A percentile compares a stretch with the other conserved stretches of the same genome.
Conservation (phyloP, 1,140 invertebrate genomes). For the Nephotettix cincticeps region DNA sequence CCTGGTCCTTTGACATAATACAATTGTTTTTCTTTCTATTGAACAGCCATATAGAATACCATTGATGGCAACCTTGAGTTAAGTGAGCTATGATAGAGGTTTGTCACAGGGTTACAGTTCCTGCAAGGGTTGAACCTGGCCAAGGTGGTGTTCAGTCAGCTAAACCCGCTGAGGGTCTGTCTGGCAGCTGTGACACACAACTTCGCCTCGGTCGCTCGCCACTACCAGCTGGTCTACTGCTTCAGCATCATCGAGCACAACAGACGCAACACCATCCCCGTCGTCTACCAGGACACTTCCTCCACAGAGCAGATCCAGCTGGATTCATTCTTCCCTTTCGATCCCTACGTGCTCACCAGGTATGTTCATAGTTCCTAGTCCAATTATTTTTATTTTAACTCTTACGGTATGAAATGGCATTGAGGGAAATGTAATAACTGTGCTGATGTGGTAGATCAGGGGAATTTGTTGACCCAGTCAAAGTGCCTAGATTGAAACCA, state of each 20-base stretch:
- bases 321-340: slow-evolving; percentile 79
- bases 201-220: slow-evolving; percentile 80
- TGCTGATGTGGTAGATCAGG: too few species aligned
- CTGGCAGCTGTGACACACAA: slow-evolving; percentile 72
- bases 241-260: slow-evolving; percentile 88
- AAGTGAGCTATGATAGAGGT: too few species aligned
- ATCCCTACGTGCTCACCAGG: slow-evolving; percentile 69
- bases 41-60: too few species aligned
- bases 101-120: slow-evolving; percentile 74
- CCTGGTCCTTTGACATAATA: too few species aligned
- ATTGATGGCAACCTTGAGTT: too few species aligned
- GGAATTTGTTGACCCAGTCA: too few species aligned
- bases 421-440: too few species aligned
- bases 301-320: slow-evolving; percentile 52
- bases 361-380: too few species aligned
- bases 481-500: too few species aligned
- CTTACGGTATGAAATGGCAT: too few species aligned
- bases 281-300: slow-evolving; percentile 52
- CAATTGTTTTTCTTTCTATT: too few species aligned
- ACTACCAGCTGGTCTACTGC: slow-evolving; percentile 91
- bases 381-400: too few species aligned
- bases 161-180: slow-evolving; percentile 85
- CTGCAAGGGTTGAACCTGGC: slow-evolving; percentile 78
- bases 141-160: slow-evolving; percentile 74
- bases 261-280: slow-evolving; percentile 51